phyloP scores from a whole-genome alignment of 2,113 vertebrate species.

The Theropithecus gelada region DNA sequence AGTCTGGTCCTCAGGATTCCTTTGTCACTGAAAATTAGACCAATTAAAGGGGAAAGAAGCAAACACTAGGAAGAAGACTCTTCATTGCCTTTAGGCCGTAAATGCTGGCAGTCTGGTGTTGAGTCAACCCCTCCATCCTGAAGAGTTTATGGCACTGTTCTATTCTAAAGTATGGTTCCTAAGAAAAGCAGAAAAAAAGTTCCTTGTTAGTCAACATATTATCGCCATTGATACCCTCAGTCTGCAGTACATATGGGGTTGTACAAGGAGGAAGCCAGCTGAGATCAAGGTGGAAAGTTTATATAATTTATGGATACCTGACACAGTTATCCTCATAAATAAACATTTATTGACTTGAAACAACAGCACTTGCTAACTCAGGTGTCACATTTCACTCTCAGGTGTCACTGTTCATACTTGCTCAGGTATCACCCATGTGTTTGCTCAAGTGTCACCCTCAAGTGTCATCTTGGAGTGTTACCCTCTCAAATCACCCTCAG shows the following conservation, averaged over 20 bases:
- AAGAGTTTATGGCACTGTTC: constrained; percentile 2
- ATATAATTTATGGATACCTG: constrained; percentile 45
- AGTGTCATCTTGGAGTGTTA: neutral
- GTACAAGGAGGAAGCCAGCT: neutral
- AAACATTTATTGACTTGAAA: constrained; percentile 55
- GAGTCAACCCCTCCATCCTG: neutral
- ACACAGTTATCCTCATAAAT: constrained; percentile 46
- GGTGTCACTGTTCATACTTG: neutral
- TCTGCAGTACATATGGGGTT: neutral
- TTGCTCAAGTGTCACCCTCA: constrained; percentile 17
- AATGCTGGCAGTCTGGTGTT: neutral
- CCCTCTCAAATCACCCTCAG: neutral
- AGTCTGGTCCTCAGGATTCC: neutral
- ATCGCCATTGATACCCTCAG: neutral
- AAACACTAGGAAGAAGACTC: neutral
- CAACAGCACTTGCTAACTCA: constrained; percentile 42
- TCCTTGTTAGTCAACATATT: neutral
- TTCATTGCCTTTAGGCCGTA: neutral
- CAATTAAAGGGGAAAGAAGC: neutral
- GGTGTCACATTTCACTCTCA: constrained; percentile 1
- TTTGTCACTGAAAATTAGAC: neutral
- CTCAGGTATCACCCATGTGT: constrained; percentile 22
- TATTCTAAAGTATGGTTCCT: constrained; percentile 6
- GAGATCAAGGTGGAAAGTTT: constrained; percentile 27
- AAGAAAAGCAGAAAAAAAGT: neutral